Conservation (phyloP, 2,113 vertebrate species). For the Rattus rattus region DNA sequence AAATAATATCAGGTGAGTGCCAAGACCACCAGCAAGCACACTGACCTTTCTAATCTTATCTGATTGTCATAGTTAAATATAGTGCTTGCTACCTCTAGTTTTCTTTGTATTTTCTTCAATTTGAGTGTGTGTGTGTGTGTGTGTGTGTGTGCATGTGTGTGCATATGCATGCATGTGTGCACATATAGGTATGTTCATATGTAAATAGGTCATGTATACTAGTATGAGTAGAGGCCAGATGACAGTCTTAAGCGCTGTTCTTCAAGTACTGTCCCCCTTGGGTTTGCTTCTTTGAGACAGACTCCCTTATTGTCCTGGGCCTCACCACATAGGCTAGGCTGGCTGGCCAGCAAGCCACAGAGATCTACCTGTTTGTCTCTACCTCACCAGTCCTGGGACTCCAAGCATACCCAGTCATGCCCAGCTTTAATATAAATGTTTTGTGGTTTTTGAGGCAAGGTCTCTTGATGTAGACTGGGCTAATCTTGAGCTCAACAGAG, state of each 20-base stretch:
- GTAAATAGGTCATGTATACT: background rate
- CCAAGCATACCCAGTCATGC: background rate
- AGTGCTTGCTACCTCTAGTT: background rate
- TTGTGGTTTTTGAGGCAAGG: background rate
- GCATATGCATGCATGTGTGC: background rate
- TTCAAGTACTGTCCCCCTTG: background rate
- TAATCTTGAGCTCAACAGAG: background rate
- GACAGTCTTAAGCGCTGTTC: background rate
- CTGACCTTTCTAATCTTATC: background rate
- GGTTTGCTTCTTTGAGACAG: background rate
- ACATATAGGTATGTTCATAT: no score
- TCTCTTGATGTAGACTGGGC: background rate
- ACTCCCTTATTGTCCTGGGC: background rate
- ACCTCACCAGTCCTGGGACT: background rate
- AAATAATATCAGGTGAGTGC: background rate
- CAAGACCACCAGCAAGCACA: background rate
- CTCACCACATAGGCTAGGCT: background rate
- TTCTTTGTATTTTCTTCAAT: background rate
- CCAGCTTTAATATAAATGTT: background rate
- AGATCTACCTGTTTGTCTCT: background rate
- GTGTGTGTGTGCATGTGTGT: background rate
- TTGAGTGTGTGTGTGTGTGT: background rate
- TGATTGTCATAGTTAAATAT: constrained; percentile 22
- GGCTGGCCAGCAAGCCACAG: background rate
- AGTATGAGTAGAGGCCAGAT: background rate